Percentiles rank a stretch among this genome's conserved stretches.
Conservation (phyloP, 2,113 vertebrate species). For the Glaucidium brasilianum region DNA sequence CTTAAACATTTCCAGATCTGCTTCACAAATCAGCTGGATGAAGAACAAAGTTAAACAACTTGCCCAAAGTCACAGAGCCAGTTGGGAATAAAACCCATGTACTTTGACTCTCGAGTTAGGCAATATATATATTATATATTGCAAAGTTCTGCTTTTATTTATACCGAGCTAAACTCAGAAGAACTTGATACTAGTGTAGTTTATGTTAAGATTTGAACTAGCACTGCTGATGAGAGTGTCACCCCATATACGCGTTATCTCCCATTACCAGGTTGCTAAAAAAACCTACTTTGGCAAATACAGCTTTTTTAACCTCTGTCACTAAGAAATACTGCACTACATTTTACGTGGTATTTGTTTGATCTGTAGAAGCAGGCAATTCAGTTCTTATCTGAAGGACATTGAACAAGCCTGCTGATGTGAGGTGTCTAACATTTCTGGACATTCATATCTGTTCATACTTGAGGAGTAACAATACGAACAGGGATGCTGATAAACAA, state of each 20-base stretch:
- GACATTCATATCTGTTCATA: background rate
- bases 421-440: background rate
- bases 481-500: background rate
- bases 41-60: background rate
- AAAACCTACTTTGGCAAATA: background rate
- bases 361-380: background rate
- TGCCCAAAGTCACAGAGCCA: background rate
- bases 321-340: background rate
- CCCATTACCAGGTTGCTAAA: background rate
- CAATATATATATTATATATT: background rate
- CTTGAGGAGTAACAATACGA: background rate
- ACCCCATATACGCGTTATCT: background rate
- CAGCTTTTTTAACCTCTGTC: background rate
- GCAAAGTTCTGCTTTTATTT: background rate
- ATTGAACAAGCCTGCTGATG: background rate
- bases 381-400: slow-evolving; percentile 22
- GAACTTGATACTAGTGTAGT: background rate
- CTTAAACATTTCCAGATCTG: background rate
- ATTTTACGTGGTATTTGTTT: background rate
- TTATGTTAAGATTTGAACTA: background rate
- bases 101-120: background rate
- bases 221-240: background rate
- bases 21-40: background rate
- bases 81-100: background rate
- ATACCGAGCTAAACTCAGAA: background rate